These are phyloP conservation scores for Turdus rufiventris DNA, from an alignment of 2,113 vertebrate species.

Conservation along the genomic window DNA sequence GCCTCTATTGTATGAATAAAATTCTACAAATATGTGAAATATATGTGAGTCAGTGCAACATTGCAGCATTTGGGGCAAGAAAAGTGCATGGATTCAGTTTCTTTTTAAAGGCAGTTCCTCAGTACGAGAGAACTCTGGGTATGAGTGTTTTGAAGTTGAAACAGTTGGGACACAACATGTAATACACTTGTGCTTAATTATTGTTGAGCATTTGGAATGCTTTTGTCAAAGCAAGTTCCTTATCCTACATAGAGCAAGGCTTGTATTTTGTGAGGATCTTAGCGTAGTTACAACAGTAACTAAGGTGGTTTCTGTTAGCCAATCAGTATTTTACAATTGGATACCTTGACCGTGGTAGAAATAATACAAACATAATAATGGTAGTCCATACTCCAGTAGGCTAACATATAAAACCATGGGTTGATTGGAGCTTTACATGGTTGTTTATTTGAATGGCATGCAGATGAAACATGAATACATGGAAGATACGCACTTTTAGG, in stretches of 20 bases:
- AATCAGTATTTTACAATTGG: neutral
- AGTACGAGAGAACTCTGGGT: neutral
- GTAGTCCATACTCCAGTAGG: neutral
- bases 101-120: neutral
- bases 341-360: neutral
- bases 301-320: neutral
- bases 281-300: neutral
- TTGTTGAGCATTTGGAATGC: neutral
- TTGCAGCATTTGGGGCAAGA: neutral
- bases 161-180: neutral
- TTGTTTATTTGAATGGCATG: neutral
- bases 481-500: neutral
- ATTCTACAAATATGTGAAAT: neutral
- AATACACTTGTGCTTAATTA: neutral
- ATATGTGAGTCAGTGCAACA: accelerated
- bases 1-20: neutral
- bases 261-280: neutral
- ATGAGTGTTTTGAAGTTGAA: neutral
- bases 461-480: neutral
- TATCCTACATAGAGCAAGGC: neutral
- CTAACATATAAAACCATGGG: neutral
- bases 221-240: neutral
- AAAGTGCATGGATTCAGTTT: neutral
- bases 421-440: neutral
- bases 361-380: neutral